Conservation (phyloP, 1,140 invertebrate genomes). For the Frieseomelitta varia region DNA sequence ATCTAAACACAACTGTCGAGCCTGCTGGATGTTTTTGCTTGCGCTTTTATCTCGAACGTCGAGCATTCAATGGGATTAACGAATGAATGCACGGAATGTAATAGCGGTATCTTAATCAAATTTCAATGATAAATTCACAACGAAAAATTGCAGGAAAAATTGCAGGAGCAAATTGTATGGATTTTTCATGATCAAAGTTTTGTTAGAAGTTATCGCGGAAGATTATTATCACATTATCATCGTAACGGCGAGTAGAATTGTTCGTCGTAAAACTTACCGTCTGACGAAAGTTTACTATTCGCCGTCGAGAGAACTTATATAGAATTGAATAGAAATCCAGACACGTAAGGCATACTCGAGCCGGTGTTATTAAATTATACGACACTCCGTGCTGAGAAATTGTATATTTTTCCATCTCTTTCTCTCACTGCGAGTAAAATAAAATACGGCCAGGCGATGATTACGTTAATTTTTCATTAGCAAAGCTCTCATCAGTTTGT, state of each 20-base stretch:
- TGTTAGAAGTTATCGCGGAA: neutral
- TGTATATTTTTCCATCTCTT: constrained; percentile 24
- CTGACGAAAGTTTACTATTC: constrained; percentile 17
- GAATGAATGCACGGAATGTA: neutral
- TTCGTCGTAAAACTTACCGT: constrained; percentile 12
- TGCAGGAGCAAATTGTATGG: too few species aligned
- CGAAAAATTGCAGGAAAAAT: neutral
- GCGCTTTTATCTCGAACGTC: neutral
- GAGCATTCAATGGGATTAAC: too few species aligned
- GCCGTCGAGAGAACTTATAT: constrained; percentile 5
- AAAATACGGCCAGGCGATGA: neutral
- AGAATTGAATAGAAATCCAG: constrained; percentile 53
- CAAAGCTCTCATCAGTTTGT: too few species aligned
- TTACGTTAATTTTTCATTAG: neutral
- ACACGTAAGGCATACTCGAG: constrained; percentile 49
- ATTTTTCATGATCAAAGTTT: neutral
- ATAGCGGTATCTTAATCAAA: neutral
- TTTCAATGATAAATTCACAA: neutral
- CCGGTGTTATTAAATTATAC: constrained; percentile 57
- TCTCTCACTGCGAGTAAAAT: constrained; percentile 23
- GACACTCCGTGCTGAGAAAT: constrained; percentile 34
- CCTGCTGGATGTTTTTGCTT: neutral
- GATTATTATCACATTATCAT: neutral
- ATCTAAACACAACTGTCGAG: constrained; percentile 2
- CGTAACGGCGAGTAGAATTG: neutral